Evolutionary conservation across 2,113 vertebrate species (phyloP), one percentile per base, ranked within the genome.

Genomic region (Kryptolebias marmoratus): DNA sequence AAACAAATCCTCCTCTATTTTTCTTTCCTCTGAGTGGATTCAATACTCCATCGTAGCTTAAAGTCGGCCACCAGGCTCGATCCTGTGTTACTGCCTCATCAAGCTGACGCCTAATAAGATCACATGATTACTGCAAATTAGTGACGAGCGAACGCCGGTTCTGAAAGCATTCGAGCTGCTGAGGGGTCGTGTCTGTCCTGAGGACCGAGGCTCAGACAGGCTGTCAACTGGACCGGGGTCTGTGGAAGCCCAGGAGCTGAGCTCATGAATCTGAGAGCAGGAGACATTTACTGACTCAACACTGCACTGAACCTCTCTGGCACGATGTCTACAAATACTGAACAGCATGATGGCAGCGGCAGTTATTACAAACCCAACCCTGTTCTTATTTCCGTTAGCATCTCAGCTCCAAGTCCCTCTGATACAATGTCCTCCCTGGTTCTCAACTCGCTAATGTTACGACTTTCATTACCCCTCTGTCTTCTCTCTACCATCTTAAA

Each of bases 241-340:
- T 71, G 81, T 86, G 85, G 85, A 90, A 87, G 82, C 84, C 88
- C 83, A 71, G 69, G 56, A 77, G 58, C 49, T 3, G 27, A 75
- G 53, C 36, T 57, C 16, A 75, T 8, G 0, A 57, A 64, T 39
- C 64, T 5, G 50, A 77, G 36, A 11, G 18, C 44, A 58, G 2
- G 15, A 65, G 42, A 42, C 45, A 52, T 42, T n/a, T 39, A 64
- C 44, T 68, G 49, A 78, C 73, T 49, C 22, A 60, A 32, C 67
- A 47, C 45, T 6, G 39, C 67, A 47, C 45, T 6, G 39, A 69
- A 14, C 15, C 44, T 59, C 52, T 79, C 74, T 83, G 79, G 68
- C 66, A 87, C 65, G 45, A 70, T 22, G 22, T 55, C 49, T 59
- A 57, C 45, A 45, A 79, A 71, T 28, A 76, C 53, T 62, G 47